Conservation (phyloP, 2,113 vertebrate species). For the Arvicanthis niloticus region DNA sequence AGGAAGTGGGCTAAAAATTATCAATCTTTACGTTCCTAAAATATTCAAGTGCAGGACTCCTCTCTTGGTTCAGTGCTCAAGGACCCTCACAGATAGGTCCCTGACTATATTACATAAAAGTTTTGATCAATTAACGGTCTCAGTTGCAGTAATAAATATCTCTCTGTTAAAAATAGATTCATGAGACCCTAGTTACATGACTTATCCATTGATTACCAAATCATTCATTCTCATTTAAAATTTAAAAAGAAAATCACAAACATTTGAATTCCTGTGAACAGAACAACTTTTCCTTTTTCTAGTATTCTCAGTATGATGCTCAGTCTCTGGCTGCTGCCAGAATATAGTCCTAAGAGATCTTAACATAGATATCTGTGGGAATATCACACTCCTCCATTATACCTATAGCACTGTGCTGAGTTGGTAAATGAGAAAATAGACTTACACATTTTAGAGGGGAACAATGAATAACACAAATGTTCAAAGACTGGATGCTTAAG, state of each 20-base stretch:
- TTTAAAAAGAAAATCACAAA: slow-evolving; percentile 1
- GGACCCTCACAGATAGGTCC: neutral
- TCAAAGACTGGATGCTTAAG: neutral
- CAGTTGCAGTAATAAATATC: neutral
- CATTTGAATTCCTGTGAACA: neutral
- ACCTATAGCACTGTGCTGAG: neutral
- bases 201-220: neutral
- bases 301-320: neutral
- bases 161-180: neutral
- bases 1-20: neutral
- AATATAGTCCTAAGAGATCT: neutral
- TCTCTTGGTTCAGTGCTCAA: neutral
- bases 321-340: neutral
- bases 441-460: rapidly evolving
- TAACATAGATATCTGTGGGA: neutral
- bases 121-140: neutral
- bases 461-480: neutral
- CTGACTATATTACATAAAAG: neutral
- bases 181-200: neutral
- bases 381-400: neutral
- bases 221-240: neutral
- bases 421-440: neutral
- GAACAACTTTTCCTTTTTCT: neutral
- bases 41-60: neutral
- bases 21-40: neutral